Percentiles rank a stretch among this genome's conserved stretches.
These are phyloP conservation scores for Oscheius sp. DNA, from an alignment of 2,888 invertebrate genomes.

Conservation along the genomic window DNA sequence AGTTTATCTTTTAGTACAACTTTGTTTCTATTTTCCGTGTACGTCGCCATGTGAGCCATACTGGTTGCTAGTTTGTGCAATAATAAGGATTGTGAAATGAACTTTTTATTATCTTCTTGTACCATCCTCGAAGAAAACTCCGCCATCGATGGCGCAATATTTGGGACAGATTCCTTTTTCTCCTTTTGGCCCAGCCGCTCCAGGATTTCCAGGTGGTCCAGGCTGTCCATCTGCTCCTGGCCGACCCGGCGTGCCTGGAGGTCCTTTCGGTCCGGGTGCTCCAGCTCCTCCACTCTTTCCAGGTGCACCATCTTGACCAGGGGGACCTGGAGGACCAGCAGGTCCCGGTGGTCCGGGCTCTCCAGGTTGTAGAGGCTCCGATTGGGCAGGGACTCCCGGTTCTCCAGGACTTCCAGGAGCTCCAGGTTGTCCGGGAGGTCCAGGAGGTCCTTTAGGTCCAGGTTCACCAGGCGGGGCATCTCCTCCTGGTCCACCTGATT, in stretches of 20 bases:
- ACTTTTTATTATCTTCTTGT: background rate
- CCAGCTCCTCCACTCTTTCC: conserved; percentile 47
- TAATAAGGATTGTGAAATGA: background rate
- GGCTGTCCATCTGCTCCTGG: conserved; percentile 33
- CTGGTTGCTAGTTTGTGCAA: too few relatives aligned
- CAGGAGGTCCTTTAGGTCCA: conserved; percentile 36
- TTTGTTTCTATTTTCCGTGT: too few relatives aligned
- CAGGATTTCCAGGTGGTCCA: conserved; percentile 24
- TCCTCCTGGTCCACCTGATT: conserved; percentile 32
- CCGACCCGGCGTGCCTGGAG: conserved; percentile 34
- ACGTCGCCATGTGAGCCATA: too few relatives aligned
- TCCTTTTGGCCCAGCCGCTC: conserved; percentile 34
- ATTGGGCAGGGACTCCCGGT: conserved; percentile 26
- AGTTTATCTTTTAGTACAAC: too few relatives aligned
- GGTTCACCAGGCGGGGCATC: conserved; percentile 13
- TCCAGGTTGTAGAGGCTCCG: conserved; percentile 17
- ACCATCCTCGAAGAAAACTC: conserved; percentile 17
- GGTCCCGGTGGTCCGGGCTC: conserved; percentile 31
- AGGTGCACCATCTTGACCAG: conserved; percentile 44
- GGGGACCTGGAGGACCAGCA: conserved; percentile 32
- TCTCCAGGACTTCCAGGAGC: conserved; percentile 33
- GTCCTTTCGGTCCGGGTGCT: conserved; percentile 30
- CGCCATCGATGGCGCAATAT: conserved; percentile 11
- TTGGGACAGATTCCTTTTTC: conserved; percentile 19
- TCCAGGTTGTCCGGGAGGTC: conserved; percentile 40